These are phyloP conservation scores for Doris montereyensis DNA, from an alignment of 2,888 invertebrate genomes.

Conservation along the genomic window DNA sequence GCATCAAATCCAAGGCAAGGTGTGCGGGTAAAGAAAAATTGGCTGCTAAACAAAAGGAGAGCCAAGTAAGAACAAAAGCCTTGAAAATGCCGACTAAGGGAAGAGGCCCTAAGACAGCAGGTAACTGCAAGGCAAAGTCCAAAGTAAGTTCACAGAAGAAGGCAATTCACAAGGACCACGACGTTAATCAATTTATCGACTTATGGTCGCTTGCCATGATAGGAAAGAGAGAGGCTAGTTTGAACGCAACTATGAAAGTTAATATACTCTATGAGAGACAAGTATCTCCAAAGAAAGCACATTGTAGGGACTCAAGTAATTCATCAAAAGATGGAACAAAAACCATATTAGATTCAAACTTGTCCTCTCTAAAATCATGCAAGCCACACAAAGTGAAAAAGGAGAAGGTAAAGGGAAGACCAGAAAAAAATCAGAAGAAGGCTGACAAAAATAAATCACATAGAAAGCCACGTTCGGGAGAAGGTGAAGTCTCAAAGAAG, in stretches of 20 bases:
- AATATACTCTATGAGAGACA: conserved; percentile 61
- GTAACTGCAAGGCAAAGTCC: not conserved
- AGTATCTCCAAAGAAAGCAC: conserved; percentile 39
- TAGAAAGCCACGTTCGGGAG: not conserved
- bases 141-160: conserved; percentile 25
- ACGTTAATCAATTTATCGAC: conserved; percentile 35
- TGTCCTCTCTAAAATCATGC: not conserved
- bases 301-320: not conserved
- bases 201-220: conserved; percentile 43
- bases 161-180: conserved; percentile 30
- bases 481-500: not conserved
- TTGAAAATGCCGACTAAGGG: too few relatives aligned
- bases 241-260: conserved; percentile 61
- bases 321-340: not conserved
- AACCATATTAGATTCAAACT: not conserved
- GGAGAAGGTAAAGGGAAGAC: not conserved
- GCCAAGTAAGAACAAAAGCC: too few relatives aligned
- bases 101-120: too few relatives aligned
- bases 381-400: not conserved
- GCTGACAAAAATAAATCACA: not conserved
- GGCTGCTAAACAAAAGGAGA: not conserved
- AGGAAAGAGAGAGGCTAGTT: conserved; percentile 62
- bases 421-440: not conserved
- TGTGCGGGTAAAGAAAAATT: too few relatives aligned
- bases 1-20: too few relatives aligned